These are phyloP conservation scores for Silurus aristotelis DNA, from an alignment of 2,797 vertebrate genomes.

Conservation along the genomic window DNA sequence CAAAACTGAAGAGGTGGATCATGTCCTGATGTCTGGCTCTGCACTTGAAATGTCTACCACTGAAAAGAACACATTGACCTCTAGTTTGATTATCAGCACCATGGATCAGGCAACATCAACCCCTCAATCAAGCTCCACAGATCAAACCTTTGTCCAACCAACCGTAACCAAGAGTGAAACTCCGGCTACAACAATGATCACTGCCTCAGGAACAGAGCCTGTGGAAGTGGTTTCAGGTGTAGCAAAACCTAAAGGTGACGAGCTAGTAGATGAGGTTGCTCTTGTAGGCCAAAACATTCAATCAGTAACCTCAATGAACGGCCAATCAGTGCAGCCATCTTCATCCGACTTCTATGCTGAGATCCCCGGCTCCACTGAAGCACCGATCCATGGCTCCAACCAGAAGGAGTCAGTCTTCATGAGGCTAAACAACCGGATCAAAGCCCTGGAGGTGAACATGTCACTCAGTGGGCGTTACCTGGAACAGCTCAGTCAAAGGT, in stretches of 20 bases:
- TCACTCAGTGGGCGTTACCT: conserved; percentile 96
- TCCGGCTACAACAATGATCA: conserved; percentile 33
- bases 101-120: conserved; percentile 28
- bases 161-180: conserved; percentile 28
- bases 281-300: conserved; percentile 60
- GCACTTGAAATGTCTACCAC: conserved; percentile 48
- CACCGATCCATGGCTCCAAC: conserved; percentile 79
- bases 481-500: conserved; percentile 98
- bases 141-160: conserved; percentile 58
- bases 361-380: conserved; percentile 82
- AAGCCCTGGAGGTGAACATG: conserved; percentile 97
- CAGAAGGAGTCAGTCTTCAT: conserved; percentile 98
- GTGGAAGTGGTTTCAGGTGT: background rate
- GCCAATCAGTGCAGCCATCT: conserved; percentile 61
- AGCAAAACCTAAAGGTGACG: conserved; percentile 65
- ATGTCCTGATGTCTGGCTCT: conserved; percentile 15
- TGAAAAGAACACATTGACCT: conserved; percentile 57
- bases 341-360: conserved; percentile 91
- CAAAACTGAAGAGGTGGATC: conserved; percentile 52
- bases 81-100: background rate
- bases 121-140: conserved; percentile 44
- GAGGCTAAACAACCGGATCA: conserved; percentile 98
- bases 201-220: conserved; percentile 20
- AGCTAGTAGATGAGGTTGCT: conserved; percentile 77
- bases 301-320: conserved; percentile 8